Percentiles rank a stretch among this genome's conserved stretches.
Evolutionary conservation across 2,797 vertebrate genomes (phyloP).

Genomic region (Momotus momota): DNA sequence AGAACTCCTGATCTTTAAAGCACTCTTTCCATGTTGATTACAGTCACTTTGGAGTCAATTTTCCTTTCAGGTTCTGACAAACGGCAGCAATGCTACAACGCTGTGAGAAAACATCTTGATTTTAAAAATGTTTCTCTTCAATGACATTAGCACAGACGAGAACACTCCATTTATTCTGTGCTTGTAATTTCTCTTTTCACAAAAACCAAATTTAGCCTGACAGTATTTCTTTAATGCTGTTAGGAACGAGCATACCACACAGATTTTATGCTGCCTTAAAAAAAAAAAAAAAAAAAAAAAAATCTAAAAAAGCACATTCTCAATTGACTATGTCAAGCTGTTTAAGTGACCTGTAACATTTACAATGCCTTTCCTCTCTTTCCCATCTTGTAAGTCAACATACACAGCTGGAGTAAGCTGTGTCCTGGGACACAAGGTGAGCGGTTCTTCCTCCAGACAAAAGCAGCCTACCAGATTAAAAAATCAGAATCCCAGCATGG

Average conservation of each 20-base stretch:
- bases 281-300: not conserved
- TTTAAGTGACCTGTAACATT: not conserved
- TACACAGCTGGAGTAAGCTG: not conserved
- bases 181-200: not conserved
- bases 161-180: not conserved
- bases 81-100: not conserved
- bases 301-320: not conserved
- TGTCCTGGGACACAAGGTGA: fast-evolving
- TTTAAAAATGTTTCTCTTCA: not conserved
- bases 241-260: fast-evolving
- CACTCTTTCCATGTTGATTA: not conserved
- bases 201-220: not conserved
- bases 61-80: not conserved
- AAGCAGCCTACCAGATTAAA: not conserved
- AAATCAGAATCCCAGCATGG: not conserved
- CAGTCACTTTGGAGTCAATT: not conserved
- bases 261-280: not conserved
- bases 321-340: not conserved
- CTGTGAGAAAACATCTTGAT: not conserved
- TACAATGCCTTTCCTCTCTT: not conserved
- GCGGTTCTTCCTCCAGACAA: not conserved
- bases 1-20: not conserved
- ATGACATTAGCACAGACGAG: not conserved
- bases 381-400: not conserved
- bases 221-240: not conserved